Conservation (phyloP, 2,888 invertebrate species). For the Agrotis exclamationis region DNA sequence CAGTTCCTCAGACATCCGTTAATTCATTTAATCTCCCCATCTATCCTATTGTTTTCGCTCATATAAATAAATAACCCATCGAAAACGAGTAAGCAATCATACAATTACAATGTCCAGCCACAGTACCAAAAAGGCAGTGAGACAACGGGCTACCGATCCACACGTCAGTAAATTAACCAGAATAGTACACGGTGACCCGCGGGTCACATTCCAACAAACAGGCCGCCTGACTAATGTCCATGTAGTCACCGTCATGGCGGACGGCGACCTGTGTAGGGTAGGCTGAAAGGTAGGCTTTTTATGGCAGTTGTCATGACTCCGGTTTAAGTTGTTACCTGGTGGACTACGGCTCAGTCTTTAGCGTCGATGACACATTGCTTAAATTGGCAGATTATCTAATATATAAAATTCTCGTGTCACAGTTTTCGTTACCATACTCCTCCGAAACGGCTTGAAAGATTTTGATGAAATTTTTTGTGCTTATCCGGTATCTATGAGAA, state of each 20-base stretch:
- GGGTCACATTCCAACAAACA: slow-evolving; percentile 74
- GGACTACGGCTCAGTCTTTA: neutral
- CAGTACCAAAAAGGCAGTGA: slow-evolving; percentile 57
- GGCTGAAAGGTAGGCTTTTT: slow-evolving; percentile 12
- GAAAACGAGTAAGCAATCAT: slow-evolving; percentile 63
- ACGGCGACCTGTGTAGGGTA: slow-evolving; percentile 26
- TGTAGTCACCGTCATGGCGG: slow-evolving; percentile 41
- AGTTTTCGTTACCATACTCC: too few relatives aligned
- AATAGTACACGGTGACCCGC: slow-evolving; percentile 69
- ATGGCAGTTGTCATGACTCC: slow-evolving; percentile 12
- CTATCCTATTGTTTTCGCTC: neutral
- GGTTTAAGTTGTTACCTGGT: neutral
- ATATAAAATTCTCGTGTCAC: too few relatives aligned
- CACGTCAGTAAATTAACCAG: slow-evolving; percentile 66
- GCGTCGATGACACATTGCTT: too few relatives aligned
- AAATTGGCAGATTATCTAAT: too few relatives aligned
- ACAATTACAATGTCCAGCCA: slow-evolving; percentile 57
- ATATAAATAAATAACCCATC: slow-evolving; percentile 9
- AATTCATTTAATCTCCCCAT: neutral
- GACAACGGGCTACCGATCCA: slow-evolving; percentile 56
- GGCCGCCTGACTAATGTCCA: slow-evolving; percentile 68
- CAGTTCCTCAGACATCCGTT: neutral
- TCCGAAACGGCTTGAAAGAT: too few relatives aligned
- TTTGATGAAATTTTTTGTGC: too few relatives aligned
- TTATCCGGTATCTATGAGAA: too few relatives aligned